Evolutionary conservation across 2,113 vertebrate genomes (phyloP).

Genomic region (Odobenus rosmarus): DNA sequence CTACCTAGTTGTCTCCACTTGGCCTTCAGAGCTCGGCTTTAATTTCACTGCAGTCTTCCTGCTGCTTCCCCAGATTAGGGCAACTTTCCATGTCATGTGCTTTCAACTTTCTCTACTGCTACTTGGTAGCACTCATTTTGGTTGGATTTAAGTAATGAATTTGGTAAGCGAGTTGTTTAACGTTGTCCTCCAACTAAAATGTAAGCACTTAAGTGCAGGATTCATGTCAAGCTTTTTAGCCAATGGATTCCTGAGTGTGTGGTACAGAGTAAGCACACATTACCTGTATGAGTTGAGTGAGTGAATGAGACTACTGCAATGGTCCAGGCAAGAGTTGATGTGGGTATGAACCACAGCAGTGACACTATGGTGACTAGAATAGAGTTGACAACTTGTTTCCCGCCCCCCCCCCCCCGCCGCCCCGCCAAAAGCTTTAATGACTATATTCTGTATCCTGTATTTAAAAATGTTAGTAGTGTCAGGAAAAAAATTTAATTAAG

Average conservation of each 20-base stretch:
- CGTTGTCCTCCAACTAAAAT: neutral
- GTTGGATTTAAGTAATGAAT: constrained; percentile 18
- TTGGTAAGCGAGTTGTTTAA: neutral
- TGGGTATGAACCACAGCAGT: neutral
- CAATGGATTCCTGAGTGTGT: neutral
- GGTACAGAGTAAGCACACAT: neutral
- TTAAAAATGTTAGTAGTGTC: neutral
- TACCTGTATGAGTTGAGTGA: neutral
- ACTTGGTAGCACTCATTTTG: neutral
- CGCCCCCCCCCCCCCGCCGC: neutral
- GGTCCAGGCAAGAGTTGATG: neutral
- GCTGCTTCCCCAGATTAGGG: neutral
- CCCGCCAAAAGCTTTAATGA: neutral
- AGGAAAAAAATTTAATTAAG: neutral
- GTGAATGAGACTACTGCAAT: neutral
- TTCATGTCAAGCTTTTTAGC: neutral
- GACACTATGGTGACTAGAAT: neutral
- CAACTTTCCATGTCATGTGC: neutral
- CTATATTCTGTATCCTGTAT: neutral
- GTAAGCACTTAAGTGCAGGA: neutral
- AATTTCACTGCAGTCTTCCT: neutral
- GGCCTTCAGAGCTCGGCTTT: neutral
- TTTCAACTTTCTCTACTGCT: neutral
- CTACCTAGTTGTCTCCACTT: neutral
- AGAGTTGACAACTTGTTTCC: neutral